These are phyloP conservation scores for Anguilla anguilla DNA, from an alignment of 2,797 vertebrate genomes.

Conservation along the genomic window DNA sequence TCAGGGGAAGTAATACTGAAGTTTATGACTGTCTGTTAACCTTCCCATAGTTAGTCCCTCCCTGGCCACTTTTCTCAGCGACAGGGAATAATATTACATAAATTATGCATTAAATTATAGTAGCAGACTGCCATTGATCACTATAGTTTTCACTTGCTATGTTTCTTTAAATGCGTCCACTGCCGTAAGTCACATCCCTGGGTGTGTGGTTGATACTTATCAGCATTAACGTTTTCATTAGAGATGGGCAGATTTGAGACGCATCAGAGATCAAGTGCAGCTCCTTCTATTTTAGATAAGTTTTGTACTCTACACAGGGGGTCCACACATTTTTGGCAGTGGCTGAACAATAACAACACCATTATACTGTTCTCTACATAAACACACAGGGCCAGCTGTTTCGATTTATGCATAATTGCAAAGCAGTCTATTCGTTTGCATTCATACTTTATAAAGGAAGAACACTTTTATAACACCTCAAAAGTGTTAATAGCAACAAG, in stretches of 20 bases:
- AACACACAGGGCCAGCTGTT: not conserved
- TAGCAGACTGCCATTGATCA: not conserved
- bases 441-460: not conserved
- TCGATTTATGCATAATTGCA: not conserved
- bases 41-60: not conserved
- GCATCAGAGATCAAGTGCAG: not conserved
- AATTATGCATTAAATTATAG: not conserved
- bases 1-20: not conserved
- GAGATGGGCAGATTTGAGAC: not conserved
- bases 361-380: not conserved
- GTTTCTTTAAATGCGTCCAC: not conserved
- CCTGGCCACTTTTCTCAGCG: not conserved
- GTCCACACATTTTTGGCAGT: slow-evolving; percentile 12
- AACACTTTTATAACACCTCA: not conserved
- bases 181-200: not conserved
- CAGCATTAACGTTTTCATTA: not conserved
- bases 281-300: not conserved
- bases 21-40: not conserved
- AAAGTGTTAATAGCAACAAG: not conserved
- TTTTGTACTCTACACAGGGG: not conserved
- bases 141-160: not conserved
- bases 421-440: not conserved
- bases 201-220: not conserved
- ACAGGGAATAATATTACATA: not conserved
- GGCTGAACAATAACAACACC: not conserved